These are phyloP conservation scores for Pterocles gutturalis DNA, from an alignment of 2,113 vertebrate genomes.

Conservation along the genomic window DNA sequence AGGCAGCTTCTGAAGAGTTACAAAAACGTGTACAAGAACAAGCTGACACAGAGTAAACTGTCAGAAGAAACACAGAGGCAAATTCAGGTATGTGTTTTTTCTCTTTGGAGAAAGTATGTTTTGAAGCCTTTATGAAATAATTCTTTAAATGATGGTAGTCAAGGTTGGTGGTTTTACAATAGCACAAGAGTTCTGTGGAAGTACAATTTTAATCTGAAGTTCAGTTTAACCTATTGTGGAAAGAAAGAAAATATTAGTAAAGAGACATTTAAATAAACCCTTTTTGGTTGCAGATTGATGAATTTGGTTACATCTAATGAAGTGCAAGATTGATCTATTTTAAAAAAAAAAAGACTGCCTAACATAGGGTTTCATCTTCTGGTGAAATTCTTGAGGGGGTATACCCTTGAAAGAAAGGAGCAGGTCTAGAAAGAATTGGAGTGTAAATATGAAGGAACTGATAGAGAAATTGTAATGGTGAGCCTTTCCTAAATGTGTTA, in stretches of 20 bases:
- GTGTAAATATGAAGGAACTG: not conserved
- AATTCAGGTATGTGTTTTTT: slow-evolving; percentile 83
- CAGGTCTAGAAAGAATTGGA: not conserved
- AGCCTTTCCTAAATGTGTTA: not conserved
- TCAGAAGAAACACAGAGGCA: slow-evolving; percentile 83
- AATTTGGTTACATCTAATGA: not conserved
- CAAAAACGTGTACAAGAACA: slow-evolving; percentile 85
- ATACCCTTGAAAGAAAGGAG: not conserved
- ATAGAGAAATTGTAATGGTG: not conserved
- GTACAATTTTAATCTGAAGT: not conserved
- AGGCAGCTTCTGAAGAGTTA: slow-evolving; percentile 87
- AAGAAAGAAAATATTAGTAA: not conserved
- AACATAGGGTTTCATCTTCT: not conserved
- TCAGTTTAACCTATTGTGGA: not conserved
- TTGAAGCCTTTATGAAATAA: not conserved
- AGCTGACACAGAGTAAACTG: slow-evolving; percentile 85
- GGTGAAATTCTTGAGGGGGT: not conserved
- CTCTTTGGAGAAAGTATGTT: not conserved
- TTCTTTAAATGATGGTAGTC: not conserved
- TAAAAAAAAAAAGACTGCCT: not conserved
- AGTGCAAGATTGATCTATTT: not conserved
- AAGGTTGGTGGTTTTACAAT: not conserved
- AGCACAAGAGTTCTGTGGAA: not conserved
- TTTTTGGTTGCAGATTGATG: not conserved
- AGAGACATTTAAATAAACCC: not conserved